Evolutionary conservation across 2,797 vertebrate genomes (phyloP).

Genomic region (Zenarchopterus dispar): DNA sequence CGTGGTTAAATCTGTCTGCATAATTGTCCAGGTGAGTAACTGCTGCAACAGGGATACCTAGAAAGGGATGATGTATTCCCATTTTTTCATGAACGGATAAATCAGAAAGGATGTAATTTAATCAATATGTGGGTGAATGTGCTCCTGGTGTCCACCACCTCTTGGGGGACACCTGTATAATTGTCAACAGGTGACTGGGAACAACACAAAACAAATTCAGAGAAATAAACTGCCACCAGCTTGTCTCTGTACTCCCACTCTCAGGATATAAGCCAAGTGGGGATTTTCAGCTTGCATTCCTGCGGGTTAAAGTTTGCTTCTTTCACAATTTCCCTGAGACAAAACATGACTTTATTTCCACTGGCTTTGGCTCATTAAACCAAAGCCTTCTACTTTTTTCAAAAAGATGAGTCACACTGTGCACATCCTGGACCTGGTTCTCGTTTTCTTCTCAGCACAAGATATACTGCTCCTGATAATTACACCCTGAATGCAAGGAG

Average conservation of each 20-base stretch:
- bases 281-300: conserved; percentile 59
- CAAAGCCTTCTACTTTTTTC: neutral
- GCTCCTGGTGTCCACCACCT: conserved; percentile 3
- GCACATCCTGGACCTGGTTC: conserved; percentile 30
- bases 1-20: conserved; percentile 48
- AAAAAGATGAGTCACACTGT: conserved; percentile 36
- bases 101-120: conserved; percentile 23
- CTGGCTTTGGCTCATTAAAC: conserved; percentile 17
- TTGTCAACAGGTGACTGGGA: conserved; percentile 63
- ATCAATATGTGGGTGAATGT: conserved; percentile 17
- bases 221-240: conserved; percentile 7
- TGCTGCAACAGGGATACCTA: conserved; percentile 33
- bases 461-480: conserved; percentile 29
- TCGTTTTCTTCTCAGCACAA: conserved; percentile 15
- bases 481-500: conserved; percentile 9
- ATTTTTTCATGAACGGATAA: neutral
- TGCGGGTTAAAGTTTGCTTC: conserved; percentile 36
- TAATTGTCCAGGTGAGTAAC: conserved; percentile 53
- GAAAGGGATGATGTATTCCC: conserved; percentile 12
- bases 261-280: conserved; percentile 26
- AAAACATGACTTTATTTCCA: conserved; percentile 40
- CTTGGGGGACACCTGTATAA: conserved; percentile 5
- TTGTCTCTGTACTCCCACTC: conserved; percentile 9
- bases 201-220: conserved; percentile 19
- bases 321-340: conserved; percentile 24